Evolutionary conservation across 2,888 invertebrate genomes (phyloP).

Genomic region (Cosmopolites sordidus): DNA sequence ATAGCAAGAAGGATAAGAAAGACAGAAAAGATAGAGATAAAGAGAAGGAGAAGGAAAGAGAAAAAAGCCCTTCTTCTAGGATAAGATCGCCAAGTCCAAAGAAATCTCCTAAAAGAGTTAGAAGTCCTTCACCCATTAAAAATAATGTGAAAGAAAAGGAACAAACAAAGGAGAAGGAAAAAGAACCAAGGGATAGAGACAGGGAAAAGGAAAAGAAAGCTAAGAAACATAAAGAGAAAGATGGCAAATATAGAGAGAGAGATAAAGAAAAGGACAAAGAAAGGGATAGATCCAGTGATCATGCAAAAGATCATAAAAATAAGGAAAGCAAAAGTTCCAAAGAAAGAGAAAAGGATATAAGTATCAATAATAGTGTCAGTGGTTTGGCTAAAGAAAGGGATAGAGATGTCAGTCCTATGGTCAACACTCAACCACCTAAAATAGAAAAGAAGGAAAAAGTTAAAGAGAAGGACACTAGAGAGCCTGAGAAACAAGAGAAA

Average conservation of each 20-base stretch:
- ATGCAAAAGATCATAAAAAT: conserved; percentile 55
- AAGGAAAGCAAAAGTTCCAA: conserved; percentile 49
- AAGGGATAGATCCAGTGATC: conserved; percentile 43
- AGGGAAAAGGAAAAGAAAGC: conserved; percentile 51
- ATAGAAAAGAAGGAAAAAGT: conserved; percentile 56
- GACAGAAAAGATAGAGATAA: conserved; percentile 52
- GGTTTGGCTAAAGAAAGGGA: conserved; percentile 22
- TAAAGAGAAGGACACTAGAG: conserved; percentile 49
- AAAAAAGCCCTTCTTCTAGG: conserved; percentile 45
- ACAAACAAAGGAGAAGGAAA: conserved; percentile 44
- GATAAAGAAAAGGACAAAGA: conserved; percentile 40
- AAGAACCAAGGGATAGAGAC: conserved; percentile 34
- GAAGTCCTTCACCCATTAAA: conserved; percentile 35
- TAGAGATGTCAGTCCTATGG: conserved; percentile 27
- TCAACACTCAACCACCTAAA: conserved; percentile 35
- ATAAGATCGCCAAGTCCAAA: conserved; percentile 39
- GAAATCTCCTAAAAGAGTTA: conserved; percentile 43
- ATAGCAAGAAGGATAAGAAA: conserved; percentile 52
- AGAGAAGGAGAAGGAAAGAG: conserved; percentile 51
- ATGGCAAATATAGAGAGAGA: conserved; percentile 39
- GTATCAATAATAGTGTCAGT: conserved; percentile 23
- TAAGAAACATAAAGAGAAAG: conserved; percentile 50
- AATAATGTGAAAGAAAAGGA: conserved; percentile 32
- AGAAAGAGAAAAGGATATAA: conserved; percentile 33
- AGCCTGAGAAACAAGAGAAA: conserved; percentile 42